Evolutionary conservation across 2,113 vertebrate species (phyloP).

Genomic region (Sapayoa aenigma): DNA sequence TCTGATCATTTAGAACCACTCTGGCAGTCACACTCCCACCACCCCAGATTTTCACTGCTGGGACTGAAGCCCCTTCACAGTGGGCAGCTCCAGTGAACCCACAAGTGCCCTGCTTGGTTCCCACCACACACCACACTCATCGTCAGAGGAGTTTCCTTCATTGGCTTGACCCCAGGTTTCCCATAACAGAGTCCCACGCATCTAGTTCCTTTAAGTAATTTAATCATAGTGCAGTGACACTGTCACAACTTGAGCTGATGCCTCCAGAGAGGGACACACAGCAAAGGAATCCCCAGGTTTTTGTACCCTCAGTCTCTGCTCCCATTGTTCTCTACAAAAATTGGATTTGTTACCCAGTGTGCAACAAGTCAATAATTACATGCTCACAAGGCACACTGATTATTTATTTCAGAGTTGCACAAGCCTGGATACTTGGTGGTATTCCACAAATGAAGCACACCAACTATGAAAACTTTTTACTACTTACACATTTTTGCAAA

Average conservation of each 20-base stretch:
- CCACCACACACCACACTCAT: not conserved
- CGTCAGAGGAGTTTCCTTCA: not conserved
- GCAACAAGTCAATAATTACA: not conserved
- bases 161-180: not conserved
- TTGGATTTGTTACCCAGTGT: not conserved
- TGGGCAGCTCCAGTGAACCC: not conserved
- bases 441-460: not conserved
- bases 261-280: not conserved
- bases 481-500: not conserved
- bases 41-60: not conserved
- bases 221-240: not conserved
- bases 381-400: not conserved
- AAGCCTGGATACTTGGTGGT: not conserved
- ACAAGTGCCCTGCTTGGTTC: not conserved
- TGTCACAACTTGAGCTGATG: not conserved
- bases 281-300: not conserved
- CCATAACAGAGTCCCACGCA: not conserved
- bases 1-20: not conserved
- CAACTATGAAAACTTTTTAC: not conserved
- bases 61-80: not conserved
- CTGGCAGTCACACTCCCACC: not conserved
- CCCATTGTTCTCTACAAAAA: rapidly evolving
- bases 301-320: not conserved
- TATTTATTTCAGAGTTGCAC: not conserved
- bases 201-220: not conserved